phyloP scores from a whole-genome alignment of 2,888 invertebrate genomes.

The Lasioglossum villosulum region DNA sequence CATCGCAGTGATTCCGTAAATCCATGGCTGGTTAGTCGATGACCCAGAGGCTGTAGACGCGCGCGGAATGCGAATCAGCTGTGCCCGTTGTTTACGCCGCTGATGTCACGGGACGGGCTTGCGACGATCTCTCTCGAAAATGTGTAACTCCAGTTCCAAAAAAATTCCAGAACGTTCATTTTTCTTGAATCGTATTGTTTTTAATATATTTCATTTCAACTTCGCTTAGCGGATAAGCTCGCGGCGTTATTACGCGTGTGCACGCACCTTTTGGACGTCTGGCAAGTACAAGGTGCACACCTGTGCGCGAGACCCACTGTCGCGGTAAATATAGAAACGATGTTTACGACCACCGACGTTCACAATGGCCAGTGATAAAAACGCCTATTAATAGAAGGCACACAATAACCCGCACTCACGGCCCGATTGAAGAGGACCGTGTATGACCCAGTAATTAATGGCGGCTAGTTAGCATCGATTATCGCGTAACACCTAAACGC shows the following conservation, averaged over 20 bases:
- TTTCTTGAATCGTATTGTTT: no score
- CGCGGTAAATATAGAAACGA: slow-evolving; percentile 59
- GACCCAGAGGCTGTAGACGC: slow-evolving; percentile 68
- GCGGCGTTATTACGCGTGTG: neutral
- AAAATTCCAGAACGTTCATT: no score
- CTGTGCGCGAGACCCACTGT: slow-evolving; percentile 32
- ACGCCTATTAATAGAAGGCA: slow-evolving; percentile 61
- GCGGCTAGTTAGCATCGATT: slow-evolving; percentile 32
- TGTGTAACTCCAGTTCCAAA: neutral
- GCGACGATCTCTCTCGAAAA: neutral
- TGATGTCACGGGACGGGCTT: neutral
- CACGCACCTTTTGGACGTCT: slow-evolving; percentile 30
- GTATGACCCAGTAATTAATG: slow-evolving; percentile 34
- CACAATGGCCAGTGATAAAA: slow-evolving; percentile 60
- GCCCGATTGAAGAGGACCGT: slow-evolving; percentile 19
- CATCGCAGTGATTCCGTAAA: slow-evolving; percentile 61
- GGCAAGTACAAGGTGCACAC: slow-evolving; percentile 51
- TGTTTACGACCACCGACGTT: slow-evolving; percentile 60
- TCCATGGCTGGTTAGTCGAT: slow-evolving; percentile 64
- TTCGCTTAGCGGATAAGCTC: neutral
- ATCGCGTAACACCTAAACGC: slow-evolving; percentile 13
- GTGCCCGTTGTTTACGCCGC: slow-evolving; percentile 18
- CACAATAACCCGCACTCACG: slow-evolving; percentile 19
- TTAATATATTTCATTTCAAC: neutral
- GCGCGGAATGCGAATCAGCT: slow-evolving; percentile 71